Percentiles rank a stretch among this genome's conserved stretches.
These are phyloP conservation scores for Archips crataeganus DNA, from an alignment of 2,888 invertebrate genomes.

Conservation along the genomic window DNA sequence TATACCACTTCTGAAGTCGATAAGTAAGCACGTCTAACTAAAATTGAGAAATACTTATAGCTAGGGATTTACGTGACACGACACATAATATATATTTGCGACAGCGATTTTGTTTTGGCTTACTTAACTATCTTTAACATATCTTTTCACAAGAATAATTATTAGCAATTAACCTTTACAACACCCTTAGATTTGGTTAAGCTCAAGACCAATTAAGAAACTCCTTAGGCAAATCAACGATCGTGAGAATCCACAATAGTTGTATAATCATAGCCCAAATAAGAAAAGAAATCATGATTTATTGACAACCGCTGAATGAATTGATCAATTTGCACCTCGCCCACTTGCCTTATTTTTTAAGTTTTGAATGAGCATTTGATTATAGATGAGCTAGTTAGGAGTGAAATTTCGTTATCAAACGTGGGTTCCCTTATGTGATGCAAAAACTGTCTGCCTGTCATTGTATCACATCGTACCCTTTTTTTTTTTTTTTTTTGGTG, in stretches of 20 bases:
- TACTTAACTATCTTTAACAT: too few relatives aligned
- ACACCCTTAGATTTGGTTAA: neutral
- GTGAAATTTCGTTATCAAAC: neutral
- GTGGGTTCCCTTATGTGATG: neutral
- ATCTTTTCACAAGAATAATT: neutral
- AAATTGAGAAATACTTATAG: too few relatives aligned
- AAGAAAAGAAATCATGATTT: conserved; percentile 17
- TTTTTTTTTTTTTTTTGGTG: too few relatives aligned
- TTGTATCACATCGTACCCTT: too few relatives aligned
- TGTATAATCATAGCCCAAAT: conserved; percentile 16
- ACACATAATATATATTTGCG: too few relatives aligned
- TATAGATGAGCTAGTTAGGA: neutral
- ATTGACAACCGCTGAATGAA: conserved; percentile 16
- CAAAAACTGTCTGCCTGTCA: neutral
- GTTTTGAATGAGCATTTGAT: conserved; percentile 6
- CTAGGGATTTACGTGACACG: too few relatives aligned
- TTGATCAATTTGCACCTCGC: conserved; percentile 22
- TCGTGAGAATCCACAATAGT: conserved; percentile 19
- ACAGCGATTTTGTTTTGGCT: too few relatives aligned
- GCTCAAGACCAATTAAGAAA: conserved; percentile 4
- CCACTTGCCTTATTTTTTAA: neutral
- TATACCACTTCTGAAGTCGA: too few relatives aligned
- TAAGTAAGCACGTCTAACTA: too few relatives aligned
- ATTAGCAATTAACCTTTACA: neutral
- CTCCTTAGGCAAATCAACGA: conserved; percentile 17